These are phyloP conservation scores for Mythimna albipuncta DNA, from an alignment of 2,888 invertebrate genomes.

Conservation along the genomic window DNA sequence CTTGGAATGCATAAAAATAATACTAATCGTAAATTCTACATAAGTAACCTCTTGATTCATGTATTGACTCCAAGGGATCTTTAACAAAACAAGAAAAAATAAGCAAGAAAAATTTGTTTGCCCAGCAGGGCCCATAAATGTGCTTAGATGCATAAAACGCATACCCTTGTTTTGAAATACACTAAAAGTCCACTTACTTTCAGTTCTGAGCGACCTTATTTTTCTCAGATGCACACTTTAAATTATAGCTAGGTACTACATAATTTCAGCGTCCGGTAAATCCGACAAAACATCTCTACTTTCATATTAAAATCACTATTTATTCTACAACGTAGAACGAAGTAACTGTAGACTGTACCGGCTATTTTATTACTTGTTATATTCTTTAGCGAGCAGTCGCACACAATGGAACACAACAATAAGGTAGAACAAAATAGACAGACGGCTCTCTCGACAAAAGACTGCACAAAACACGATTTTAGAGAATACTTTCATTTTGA, in stretches of 20 bases:
- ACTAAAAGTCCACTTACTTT: no score
- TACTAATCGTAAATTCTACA: no score
- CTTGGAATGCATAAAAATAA: no score
- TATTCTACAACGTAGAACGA: conserved; percentile 20
- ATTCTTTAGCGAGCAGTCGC: conserved; percentile 38
- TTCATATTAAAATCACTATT: conserved; percentile 27
- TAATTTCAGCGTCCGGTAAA: neutral
- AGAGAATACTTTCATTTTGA: conserved; percentile 55
- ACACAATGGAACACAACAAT: conserved; percentile 59
- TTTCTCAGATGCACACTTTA: no score
- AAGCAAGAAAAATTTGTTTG: no score
- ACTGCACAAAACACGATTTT: conserved; percentile 49
- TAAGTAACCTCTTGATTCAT: no score
- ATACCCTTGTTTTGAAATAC: no score
- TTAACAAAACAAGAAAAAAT: no score
- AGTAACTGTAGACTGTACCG: conserved; percentile 21
- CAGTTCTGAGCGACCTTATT: no score
- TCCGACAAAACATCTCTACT: neutral
- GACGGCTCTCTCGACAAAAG: conserved; percentile 49
- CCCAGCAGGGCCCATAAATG: no score
- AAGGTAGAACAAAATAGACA: conserved; percentile 52
- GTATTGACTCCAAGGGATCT: no score
- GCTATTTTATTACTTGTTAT: conserved; percentile 53
- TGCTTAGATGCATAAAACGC: no score
- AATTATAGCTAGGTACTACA: neutral